A percentile compares a stretch with the other conserved stretches of the same genome.
phyloP scores from a whole-genome alignment of 2,888 invertebrate genomes.

The Cerastoderma edule region DNA sequence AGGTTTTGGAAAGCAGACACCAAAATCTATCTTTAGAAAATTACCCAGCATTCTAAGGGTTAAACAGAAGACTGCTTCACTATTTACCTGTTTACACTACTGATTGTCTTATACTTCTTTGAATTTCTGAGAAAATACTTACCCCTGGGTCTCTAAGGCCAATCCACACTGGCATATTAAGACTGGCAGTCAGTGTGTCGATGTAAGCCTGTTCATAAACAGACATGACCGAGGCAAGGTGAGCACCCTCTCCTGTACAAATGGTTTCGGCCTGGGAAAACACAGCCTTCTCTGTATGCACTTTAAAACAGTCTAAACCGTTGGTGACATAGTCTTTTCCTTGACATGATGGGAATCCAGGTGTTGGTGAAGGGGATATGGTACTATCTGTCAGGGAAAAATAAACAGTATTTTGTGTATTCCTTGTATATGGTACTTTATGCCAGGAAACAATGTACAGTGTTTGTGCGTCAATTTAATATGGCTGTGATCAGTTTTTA shows the following conservation, averaged over 20 bases:
- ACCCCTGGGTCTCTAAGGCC: slow-evolving; percentile 48
- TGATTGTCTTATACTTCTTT: no score
- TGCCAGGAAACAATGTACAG: no score
- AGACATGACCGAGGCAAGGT: slow-evolving; percentile 53
- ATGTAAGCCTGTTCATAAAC: slow-evolving; percentile 56
- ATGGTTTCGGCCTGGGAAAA: slow-evolving; percentile 58
- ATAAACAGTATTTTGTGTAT: no score
- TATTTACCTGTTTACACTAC: no score
- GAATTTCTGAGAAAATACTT: slow-evolving; percentile 3
- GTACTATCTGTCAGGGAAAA: slow-evolving; percentile 13
- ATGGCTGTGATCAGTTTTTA: no score
- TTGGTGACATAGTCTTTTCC: slow-evolving; percentile 31
- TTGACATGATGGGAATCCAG: slow-evolving; percentile 34
- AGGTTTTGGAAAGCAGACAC: no score
- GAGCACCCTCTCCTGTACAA: slow-evolving; percentile 45
- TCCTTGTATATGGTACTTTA: no score
- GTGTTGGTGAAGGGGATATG: slow-evolving; percentile 4
- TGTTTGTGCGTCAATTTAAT: no score
- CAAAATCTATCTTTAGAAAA: no score
- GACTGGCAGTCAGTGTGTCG: slow-evolving; percentile 32
- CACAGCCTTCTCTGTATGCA: slow-evolving; percentile 38
- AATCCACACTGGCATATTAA: slow-evolving; percentile 51
- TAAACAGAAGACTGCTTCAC: no score
- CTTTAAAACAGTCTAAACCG: slow-evolving; percentile 47
- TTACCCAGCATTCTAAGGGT: no score